A percentile compares a stretch with the other conserved stretches of the same genome.
phyloP scores from a whole-genome alignment of 64 coral and sea anemone species.

The Dendronephthya gigantea region DNA sequence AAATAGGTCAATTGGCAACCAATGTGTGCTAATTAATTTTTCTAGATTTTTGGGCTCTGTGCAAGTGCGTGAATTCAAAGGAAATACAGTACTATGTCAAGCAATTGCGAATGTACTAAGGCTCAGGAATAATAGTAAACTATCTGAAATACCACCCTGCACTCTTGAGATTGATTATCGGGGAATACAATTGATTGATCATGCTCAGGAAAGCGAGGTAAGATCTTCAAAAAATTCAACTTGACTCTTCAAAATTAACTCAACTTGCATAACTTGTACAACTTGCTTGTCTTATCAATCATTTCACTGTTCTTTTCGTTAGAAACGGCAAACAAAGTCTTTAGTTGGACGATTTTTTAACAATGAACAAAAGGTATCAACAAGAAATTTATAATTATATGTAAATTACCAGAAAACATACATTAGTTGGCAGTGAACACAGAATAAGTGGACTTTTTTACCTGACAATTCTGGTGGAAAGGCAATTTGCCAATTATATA shows the following conservation, averaged over 20 bases:
- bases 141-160: background rate
- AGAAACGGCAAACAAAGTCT: conserved; percentile 34
- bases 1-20: too few relatives aligned
- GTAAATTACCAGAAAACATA: too few relatives aligned
- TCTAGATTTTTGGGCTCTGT: conserved; percentile 89
- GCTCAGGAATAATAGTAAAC: background rate
- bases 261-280: too few relatives aligned
- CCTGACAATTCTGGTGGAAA: too few relatives aligned
- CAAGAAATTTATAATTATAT: too few relatives aligned
- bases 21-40: background rate
- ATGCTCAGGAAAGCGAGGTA: background rate
- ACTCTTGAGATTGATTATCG: conserved; percentile 25
- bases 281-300: background rate
- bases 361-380: background rate
- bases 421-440: too few relatives aligned
- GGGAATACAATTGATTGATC: conserved; percentile 40
- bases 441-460: too few relatives aligned
- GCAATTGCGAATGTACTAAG: conserved; percentile 61
- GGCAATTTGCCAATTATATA: too few relatives aligned
- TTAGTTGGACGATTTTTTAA: conserved; percentile 46
- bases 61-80: conserved; percentile 80
- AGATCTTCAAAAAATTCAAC: too few relatives aligned
- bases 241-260: too few relatives aligned
- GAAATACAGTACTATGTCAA: conserved; percentile 79
- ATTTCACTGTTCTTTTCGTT: too few relatives aligned